Evolutionary conservation across 2,797 vertebrate species (phyloP).

Genomic region (Molossus alvarezi): DNA sequence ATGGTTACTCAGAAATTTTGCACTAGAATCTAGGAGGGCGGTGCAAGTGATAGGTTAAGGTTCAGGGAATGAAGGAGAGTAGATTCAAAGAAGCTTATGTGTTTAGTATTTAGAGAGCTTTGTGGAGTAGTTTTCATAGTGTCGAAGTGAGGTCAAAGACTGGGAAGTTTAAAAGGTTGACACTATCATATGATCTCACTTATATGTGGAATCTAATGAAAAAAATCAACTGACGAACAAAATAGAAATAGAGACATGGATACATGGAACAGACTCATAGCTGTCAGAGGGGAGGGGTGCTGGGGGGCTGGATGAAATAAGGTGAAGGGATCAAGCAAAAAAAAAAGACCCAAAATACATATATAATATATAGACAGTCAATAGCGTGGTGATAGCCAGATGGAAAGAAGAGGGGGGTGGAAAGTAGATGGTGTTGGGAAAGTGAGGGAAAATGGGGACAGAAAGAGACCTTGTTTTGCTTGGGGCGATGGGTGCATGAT

Average conservation of each 20-base stretch:
- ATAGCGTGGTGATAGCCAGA: not conserved
- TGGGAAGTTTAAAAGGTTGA: slow-evolving; percentile 44
- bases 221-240: not conserved
- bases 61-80: not conserved
- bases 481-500: not conserved
- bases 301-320: not conserved
- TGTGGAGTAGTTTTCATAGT: not conserved
- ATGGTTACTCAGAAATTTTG: slow-evolving; percentile 32
- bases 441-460: not conserved
- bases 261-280: not conserved
- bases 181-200: not conserved
- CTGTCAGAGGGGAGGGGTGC: not conserved
- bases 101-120: slow-evolving; percentile 28
- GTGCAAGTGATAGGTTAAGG: not conserved
- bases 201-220: not conserved
- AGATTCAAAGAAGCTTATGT: slow-evolving; percentile 21
- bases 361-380: not conserved
- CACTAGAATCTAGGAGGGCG: not conserved
- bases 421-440: not conserved
- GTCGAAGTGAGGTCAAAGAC: not conserved
- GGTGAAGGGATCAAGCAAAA: not conserved
- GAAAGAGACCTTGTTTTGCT: not conserved
- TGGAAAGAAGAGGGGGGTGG: not conserved
- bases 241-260: not conserved
- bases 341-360: too few relatives aligned